Conservation (phyloP, 2,797 vertebrate genomes). For the Galagoides demidoff region DNA sequence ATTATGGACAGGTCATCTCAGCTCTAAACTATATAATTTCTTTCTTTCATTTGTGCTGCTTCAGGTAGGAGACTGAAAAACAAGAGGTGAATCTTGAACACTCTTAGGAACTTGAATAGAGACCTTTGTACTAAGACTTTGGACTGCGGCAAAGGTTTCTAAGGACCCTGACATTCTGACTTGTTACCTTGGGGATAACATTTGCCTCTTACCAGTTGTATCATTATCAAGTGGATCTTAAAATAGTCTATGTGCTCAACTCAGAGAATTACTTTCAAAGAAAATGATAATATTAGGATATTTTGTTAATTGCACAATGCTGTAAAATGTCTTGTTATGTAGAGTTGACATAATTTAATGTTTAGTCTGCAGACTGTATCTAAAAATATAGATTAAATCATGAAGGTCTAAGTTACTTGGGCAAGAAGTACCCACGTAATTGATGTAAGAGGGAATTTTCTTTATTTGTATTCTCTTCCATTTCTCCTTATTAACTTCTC, state of each 20-base stretch:
- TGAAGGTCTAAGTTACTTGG: not conserved
- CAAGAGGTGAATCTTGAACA: not conserved
- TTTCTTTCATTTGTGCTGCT: not conserved
- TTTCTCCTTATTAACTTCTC: not conserved
- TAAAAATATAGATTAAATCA: not conserved
- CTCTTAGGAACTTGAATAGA: not conserved
- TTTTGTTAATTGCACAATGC: not conserved
- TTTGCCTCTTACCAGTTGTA: not conserved
- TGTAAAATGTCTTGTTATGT: not conserved
- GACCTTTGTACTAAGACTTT: not conserved
- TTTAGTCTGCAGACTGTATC: not conserved
- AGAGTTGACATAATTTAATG: not conserved
- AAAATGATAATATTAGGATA: not conserved
- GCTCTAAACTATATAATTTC: not conserved
- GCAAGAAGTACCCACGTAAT: not conserved
- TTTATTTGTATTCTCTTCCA: not conserved
- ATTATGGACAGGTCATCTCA: not conserved
- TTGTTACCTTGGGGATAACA: not conserved
- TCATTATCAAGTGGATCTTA: not conserved
- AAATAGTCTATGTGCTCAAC: not conserved
- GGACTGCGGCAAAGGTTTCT: not conserved
- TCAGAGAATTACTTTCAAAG: not conserved
- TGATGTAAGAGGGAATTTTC: not conserved
- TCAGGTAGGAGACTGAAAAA: not conserved
- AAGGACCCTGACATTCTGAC: not conserved